Evolutionary conservation across 1,140 invertebrate species (phyloP), one percentile per base, ranked within the genome.

Genomic region (Periplaneta americana): DNA sequence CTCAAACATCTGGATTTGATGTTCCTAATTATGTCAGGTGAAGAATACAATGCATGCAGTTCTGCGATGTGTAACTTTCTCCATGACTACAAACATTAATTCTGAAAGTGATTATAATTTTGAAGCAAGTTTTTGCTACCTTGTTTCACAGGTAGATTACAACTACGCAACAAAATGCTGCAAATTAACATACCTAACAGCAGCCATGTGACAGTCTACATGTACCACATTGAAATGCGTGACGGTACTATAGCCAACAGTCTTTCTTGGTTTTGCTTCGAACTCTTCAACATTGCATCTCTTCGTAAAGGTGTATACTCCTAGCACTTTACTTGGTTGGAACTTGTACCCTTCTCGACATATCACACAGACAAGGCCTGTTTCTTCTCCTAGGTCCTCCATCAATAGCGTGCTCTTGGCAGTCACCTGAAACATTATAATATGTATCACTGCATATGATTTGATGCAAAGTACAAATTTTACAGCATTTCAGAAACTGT

Each of bases 201-300:
- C 98, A 15, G 96, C 96, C 91, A 98, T 97, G 88, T 99, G 98
- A 87, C 98, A 99, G 87, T 99, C 98, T 17, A 99, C 94, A 89
- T 99, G 98, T 6, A 99, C 97, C 17, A 99, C 94, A 89, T 99
- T 99, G 89, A 99, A 99, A 90, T 99, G 98, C 6, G 97, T 98
- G 5, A 99, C 98, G 0, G 98, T 99, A 15, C 94, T 95, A 87
- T 98, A 99, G 22, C 95, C 95, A 4, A 95, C 90, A 11, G 94
- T 95, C 86, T 96, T 96, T 66, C 95, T 90, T 22, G 94, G 91
- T 87, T 98, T 97, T 57, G 93, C 91, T 87, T 99, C 98, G 87
- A 93, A 96, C 85, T 99, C 97, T 85, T 99, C 98, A n/a, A 99
- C 93, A 85, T 96, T 94, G 85, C 96, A 97, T 17, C 97, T 93